Conservation (phyloP, 2,888 invertebrate species). For the Trilocha varians region DNA sequence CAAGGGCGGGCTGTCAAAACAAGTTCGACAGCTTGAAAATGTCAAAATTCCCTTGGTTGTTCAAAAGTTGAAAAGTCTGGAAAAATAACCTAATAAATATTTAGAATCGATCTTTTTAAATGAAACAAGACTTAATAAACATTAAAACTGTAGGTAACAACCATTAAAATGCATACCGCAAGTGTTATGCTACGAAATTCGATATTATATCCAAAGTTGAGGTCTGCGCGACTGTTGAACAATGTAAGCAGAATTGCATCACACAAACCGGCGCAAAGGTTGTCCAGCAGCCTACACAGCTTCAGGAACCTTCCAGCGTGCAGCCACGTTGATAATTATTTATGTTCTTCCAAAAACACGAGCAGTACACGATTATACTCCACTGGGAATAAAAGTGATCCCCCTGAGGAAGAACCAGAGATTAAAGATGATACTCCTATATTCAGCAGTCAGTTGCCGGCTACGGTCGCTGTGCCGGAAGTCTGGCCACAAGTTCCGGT, state of each 20-base stretch:
- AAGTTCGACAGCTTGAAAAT: too few species aligned
- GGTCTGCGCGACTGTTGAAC: conserved; percentile 37
- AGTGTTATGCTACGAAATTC: conserved; percentile 47
- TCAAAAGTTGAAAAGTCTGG: conserved; percentile 44
- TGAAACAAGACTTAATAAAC: conserved; percentile 25
- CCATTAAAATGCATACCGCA: conserved; percentile 50
- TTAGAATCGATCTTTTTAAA: conserved; percentile 26
- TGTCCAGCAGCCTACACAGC: conserved; percentile 19
- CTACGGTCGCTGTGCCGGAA: conserved; percentile 94
- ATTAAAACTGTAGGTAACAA: neutral
- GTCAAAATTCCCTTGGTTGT: too few species aligned
- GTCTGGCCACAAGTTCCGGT: conserved; percentile 97
- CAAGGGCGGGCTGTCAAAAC: too few species aligned
- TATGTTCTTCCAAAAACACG: conserved; percentile 14
- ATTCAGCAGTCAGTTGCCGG: conserved; percentile 78
- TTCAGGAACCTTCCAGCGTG: conserved; percentile 28
- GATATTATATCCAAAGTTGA: conserved; percentile 43
- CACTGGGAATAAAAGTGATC: conserved; percentile 46
- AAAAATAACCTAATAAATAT: conserved; percentile 49
- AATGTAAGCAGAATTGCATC: conserved; percentile 63
- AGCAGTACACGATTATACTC: conserved; percentile 39
- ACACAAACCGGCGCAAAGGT: conserved; percentile 41
- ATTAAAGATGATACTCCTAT: conserved; percentile 55
- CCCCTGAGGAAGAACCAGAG: conserved; percentile 49
- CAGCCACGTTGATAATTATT: conserved; percentile 25